Conservation (phyloP, 2,113 vertebrate species). For the Cygnus buccinator region DNA sequence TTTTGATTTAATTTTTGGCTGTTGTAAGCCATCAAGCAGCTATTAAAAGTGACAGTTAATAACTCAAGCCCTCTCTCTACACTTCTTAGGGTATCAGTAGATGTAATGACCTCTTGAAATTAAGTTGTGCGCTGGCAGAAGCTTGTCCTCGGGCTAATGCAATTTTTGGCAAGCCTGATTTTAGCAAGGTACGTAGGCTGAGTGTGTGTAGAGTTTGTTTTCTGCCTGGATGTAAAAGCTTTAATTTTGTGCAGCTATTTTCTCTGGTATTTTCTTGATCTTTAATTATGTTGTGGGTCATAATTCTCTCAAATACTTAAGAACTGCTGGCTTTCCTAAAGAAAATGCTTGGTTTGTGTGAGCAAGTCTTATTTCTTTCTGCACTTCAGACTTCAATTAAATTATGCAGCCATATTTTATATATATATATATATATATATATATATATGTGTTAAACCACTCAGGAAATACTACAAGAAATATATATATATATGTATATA, state of each 20-base stretch:
- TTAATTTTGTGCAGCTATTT: background rate
- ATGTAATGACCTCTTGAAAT: constrained; percentile 69
- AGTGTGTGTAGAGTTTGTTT: background rate
- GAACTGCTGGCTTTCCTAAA: background rate
- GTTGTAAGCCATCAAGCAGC: background rate
- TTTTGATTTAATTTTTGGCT: constrained; percentile 8
- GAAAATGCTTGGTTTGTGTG: background rate
- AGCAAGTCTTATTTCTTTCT: background rate
- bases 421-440: background rate
- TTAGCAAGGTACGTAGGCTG: constrained; percentile 67
- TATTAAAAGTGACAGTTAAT: constrained; percentile 2
- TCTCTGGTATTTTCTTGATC: background rate
- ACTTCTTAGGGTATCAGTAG: constrained; percentile 52
- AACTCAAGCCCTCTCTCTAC: background rate
- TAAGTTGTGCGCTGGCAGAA: constrained; percentile 58
- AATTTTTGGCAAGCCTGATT: constrained; percentile 72
- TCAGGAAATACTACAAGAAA: background rate
- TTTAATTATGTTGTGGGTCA: background rate
- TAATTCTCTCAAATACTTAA: background rate
- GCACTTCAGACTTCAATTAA: background rate
- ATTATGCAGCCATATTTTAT: background rate
- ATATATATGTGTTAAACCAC: background rate
- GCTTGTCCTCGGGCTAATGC: constrained; percentile 68
- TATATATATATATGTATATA: background rate
- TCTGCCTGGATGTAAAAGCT: background rate